Evolutionary conservation across 2,888 invertebrate genomes (phyloP).

Genomic region (Teleiodes luculella): DNA sequence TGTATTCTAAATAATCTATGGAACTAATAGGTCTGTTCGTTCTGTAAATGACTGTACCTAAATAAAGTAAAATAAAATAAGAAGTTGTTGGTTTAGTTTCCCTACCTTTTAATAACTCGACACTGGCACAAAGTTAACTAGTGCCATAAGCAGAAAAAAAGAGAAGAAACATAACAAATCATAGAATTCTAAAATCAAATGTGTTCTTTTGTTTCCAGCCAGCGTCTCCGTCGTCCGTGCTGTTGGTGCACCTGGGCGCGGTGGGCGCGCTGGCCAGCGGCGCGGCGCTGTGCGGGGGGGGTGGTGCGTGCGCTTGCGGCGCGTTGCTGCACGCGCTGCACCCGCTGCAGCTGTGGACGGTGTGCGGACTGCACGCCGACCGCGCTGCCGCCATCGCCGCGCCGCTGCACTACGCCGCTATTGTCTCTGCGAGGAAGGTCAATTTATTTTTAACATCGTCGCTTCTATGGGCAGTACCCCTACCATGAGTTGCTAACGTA

Average conservation of each 20-base stretch:
- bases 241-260: slow-evolving; percentile 85
- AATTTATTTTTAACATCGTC: not conserved
- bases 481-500: too few species aligned
- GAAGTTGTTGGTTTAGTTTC: too few species aligned
- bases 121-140: too few species aligned
- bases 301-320: slow-evolving; percentile 82
- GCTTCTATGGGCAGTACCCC: too few species aligned
- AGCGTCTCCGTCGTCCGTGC: slow-evolving; percentile 83
- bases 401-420: slow-evolving; percentile 87
- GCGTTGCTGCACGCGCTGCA: slow-evolving; percentile 84
- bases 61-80: too few species aligned
- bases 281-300: slow-evolving; percentile 82
- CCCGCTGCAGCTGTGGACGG: slow-evolving; percentile 87
- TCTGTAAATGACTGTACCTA: too few species aligned
- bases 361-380: slow-evolving; percentile 88
- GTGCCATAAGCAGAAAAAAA: too few species aligned
- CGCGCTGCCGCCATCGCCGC: slow-evolving; percentile 89
- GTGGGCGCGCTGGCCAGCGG: slow-evolving; percentile 84
- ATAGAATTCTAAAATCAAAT: too few species aligned
- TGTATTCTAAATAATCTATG: too few species aligned
- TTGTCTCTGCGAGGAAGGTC: slow-evolving; percentile 85
- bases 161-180: too few species aligned
- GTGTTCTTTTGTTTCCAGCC: slow-evolving; percentile 63
- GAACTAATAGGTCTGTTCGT: too few species aligned
- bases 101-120: too few species aligned